phyloP scores from a whole-genome alignment of 2,797 vertebrate species.

The Hozukius guyotensis region DNA sequence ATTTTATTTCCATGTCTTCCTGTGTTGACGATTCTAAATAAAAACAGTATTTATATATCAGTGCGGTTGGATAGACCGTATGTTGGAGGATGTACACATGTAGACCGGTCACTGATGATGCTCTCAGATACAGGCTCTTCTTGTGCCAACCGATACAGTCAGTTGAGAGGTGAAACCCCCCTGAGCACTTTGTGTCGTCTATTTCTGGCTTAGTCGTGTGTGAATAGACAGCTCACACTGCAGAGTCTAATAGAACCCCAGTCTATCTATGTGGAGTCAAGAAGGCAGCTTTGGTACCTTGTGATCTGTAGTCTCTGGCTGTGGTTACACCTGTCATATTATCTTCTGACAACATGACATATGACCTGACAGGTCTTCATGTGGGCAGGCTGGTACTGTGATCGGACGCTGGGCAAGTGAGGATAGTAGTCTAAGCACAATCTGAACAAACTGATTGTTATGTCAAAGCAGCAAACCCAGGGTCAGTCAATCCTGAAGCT shows the following conservation, averaged over 20 bases:
- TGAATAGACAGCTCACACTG: neutral
- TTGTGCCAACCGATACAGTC: slow-evolving; percentile 53
- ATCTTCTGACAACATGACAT: no score
- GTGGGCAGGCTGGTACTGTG: neutral
- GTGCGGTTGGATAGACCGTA: slow-evolving; percentile 30
- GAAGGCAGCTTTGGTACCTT: neutral
- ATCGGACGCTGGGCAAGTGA: neutral
- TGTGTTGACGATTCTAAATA: slow-evolving; percentile 74
- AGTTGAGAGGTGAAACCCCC: slow-evolving; percentile 1
- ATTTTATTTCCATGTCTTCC: slow-evolving; percentile 78
- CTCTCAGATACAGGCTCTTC: slow-evolving; percentile 19
- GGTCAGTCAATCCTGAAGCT: neutral
- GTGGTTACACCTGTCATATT: slow-evolving; percentile 2
- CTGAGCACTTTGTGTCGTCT: slow-evolving; percentile 30
- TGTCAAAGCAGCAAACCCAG: neutral
- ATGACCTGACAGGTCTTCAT: no score
- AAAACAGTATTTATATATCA: slow-evolving; percentile 73
- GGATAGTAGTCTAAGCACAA: neutral
- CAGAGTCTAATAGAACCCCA: neutral
- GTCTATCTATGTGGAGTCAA: neutral
- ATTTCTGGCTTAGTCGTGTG: neutral
- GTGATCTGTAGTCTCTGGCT: neutral
- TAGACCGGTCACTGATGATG: slow-evolving; percentile 44
- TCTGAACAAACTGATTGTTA: neutral
- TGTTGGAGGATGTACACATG: slow-evolving; percentile 17